phyloP scores from a whole-genome alignment of 2,113 vertebrate species.

The Pogona vitticeps region DNA sequence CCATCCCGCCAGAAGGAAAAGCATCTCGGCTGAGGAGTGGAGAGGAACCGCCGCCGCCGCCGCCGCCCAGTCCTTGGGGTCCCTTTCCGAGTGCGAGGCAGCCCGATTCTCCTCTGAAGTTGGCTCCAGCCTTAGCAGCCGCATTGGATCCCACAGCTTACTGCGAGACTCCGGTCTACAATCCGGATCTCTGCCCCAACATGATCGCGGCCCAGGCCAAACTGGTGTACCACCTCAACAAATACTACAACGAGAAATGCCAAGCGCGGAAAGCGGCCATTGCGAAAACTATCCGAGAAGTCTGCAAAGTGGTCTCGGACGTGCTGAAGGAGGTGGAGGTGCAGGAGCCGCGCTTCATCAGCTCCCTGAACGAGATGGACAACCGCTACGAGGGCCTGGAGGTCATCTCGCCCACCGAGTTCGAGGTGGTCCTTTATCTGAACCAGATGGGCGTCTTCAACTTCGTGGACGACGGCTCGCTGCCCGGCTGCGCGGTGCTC shows the following conservation, averaged over 20 bases:
- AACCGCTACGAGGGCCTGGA: conserved; percentile 97
- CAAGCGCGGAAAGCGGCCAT: conserved; percentile 97
- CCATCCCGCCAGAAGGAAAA: neutral
- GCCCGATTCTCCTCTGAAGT: conserved; percentile 89
- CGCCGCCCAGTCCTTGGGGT: conserved; percentile 47
- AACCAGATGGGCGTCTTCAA: conserved; percentile 99
- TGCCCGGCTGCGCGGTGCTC: conserved; percentile 98
- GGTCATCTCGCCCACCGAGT: conserved; percentile 96
- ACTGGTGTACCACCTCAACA: conserved; percentile 98
- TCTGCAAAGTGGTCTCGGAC: conserved; percentile 98
- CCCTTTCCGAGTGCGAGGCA: conserved; percentile 64
- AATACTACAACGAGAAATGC: conserved; percentile 99
- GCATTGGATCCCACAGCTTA: conserved; percentile 99
- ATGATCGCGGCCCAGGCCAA: conserved; percentile 99
- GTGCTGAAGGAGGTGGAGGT: conserved; percentile 99
- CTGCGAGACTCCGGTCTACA: conserved; percentile 99
- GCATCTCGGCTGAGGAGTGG: neutral
- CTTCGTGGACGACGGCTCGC: conserved; percentile 98
- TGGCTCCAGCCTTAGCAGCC: conserved; percentile 98
- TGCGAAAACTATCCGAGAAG: conserved; percentile 98
- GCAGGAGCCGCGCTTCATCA: conserved; percentile 99
- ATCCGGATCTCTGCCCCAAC: conserved; percentile 99
- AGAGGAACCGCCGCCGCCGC: neutral
- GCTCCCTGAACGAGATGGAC: conserved; percentile 98
- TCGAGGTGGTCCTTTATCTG: conserved; percentile 97